Evolutionary conservation across 1,140 invertebrate genomes (phyloP), one percentile per base, ranked within the genome.

Genomic region (Lepidurus apus): DNA sequence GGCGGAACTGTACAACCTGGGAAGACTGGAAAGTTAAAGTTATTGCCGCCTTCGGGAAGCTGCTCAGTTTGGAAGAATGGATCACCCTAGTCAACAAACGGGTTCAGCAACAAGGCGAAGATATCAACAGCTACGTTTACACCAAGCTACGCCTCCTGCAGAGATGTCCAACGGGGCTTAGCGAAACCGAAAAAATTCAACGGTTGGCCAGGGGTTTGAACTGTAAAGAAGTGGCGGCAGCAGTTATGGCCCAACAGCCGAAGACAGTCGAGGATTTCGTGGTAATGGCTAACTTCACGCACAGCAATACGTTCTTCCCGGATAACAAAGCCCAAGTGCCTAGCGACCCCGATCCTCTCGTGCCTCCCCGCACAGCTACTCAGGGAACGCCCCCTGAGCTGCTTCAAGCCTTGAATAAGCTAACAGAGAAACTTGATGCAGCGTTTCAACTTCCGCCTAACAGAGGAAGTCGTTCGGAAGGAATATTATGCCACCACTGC

Each of bases 61-160:
- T 7, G 5, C 77, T 78, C 21, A 78, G 21, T 7, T 34, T 78
- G n/a, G 77, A 73, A 73, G 77, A 78, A 73, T 78, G 77, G 77
- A 21, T 21, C 1, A 47, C 24, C 3, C n/a, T 78, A 10, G 65
- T 73, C 24, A 73, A 78, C 17, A 73, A 42, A 73, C n/a, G 77
- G n/a, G 5, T 34, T 42, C 77, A 78, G 26, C 9, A 34, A 7
- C 77, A 34, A n/a, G 45, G 24, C 1, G 77, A 78, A 73, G 42
- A 11, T 34, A 78, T 42, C 21, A 65, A 34, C 34, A 42, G 45
- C 24, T 78, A 73, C 7, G 45, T 78, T 11, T 78, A 78, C 77
- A 73, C 53, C 17, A 78, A 78, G 77, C 53, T 73, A 42, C 45
- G 53, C 47, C 24, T 78, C 21, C 73, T 47, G 42, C 45, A 73